Evolutionary conservation across 2,888 invertebrate species (phyloP), one percentile per base, ranked within the genome.

Genomic region (Pachydiplax longipennis): DNA sequence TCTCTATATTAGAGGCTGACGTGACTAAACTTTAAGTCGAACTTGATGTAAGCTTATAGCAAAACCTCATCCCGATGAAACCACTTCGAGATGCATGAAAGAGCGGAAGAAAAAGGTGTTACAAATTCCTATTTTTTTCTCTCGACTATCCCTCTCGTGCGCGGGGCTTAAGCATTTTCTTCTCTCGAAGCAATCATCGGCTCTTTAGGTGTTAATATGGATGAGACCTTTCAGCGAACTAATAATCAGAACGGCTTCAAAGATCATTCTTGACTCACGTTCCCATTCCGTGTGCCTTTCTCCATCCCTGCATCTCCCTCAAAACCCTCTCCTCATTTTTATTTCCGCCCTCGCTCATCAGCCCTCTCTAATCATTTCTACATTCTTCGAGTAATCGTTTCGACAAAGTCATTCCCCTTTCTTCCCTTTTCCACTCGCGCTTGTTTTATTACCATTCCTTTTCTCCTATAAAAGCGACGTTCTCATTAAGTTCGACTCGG

Each of bases 181-280:
- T 65, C 13, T 58, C 40, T n/a, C 10, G 22, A 31, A 2, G 61
- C 61, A 37, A 87, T 87, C 61, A 31, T 31, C n/a, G 81, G 8
- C 87, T 22, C 31, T 87, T 87, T 31, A 83, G 22, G 58, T 31
- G 53, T 31, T n/a, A 40, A 65, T 87, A 65, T 18, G 61, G 37
- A 87, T 40, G 40, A 87, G 37, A 61, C 61, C 87, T 87, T 87
- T 87, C 61, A 87, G 87, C 58, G 13, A 53, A 37, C 37, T 37
- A 61, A 87, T 61, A 65, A 61, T 87, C 35, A 87, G 58, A 87
- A 37, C n/a, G 37, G 13, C 58, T 31, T 37, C 37, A 87, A 37
- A 61, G 61, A 87, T 35, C 37, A 83, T 37, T 65, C 61, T 35
- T 87, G 87, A 65, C 35, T 87, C 65, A 40, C 87, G 58, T 31